Evolutionary conservation across 2,113 vertebrate genomes (phyloP).

Genomic region (Steatornis caripensis): DNA sequence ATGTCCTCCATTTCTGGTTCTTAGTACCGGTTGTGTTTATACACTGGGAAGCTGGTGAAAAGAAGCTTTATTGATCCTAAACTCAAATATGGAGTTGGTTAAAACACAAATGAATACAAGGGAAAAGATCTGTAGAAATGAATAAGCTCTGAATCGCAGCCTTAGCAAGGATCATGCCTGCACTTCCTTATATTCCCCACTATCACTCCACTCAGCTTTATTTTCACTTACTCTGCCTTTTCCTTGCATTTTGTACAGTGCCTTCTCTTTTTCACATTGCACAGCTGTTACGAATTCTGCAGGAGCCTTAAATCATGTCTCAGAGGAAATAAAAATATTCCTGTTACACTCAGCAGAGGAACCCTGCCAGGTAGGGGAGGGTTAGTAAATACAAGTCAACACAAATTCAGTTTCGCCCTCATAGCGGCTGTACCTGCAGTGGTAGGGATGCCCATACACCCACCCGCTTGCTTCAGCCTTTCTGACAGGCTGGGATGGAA

Average conservation of each 20-base stretch:
- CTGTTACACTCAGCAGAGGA: neutral
- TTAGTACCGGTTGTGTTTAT: neutral
- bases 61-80: neutral
- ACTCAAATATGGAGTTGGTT: neutral
- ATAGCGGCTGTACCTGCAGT: neutral
- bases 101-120: neutral
- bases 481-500: neutral
- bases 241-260: neutral
- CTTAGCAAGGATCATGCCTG: neutral
- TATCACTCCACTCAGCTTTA: neutral
- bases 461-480: neutral
- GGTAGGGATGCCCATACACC: neutral
- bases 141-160: neutral
- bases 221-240: neutral
- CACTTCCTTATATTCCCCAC: neutral
- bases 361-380: neutral
- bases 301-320: neutral
- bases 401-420: neutral
- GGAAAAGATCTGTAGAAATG: neutral
- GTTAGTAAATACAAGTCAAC: neutral
- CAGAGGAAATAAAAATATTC: conserved; percentile 40
- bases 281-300: neutral
- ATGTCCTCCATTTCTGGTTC: neutral
- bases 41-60: neutral
- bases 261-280: neutral